Base-by-base conservation (phyloP, 2,888 invertebrate species). In the Chelonus formosanus region DNA sequence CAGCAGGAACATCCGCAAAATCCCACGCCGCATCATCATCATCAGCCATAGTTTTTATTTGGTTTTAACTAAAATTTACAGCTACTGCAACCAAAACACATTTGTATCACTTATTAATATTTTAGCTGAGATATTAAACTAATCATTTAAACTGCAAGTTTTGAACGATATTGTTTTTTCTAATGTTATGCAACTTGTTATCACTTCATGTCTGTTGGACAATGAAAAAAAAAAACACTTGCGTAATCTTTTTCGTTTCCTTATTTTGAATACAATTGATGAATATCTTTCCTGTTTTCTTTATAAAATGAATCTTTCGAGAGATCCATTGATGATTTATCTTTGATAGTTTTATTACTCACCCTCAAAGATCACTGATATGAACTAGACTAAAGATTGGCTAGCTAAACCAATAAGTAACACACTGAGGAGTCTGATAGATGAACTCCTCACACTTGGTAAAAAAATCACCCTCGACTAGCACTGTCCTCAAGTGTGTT, bases 1-100 rank as follows among this genome's bases (percentile, higher is more conserved):
- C 78, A 3, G 76, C 75, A 43, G 80, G 83, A 65, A 81, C 82
- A 20, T 79, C 83, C 67, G 56, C 68, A 45, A 73, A 59, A 47
- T 70, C 72, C 71, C 73, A 74, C 20, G 20, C 20, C 60, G 67
- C 44, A 65, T 68, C 60, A 4, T 71, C 73, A 36, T 73, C 73
- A 48, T 73, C 73, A 45, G 58, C 60, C 72, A 71, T 72, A 20
- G 20, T 20, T 20, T 48, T 3, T 68, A 10, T 31, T 50, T 10
- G 35, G 7, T 50, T 6, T 34, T n/a, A 7, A n/a, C 7, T 10
- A 44, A 20, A n/a, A 32, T 40, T 47, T 36, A 6, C 20, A 20
- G 36, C 20, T 44, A 34, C 3, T 31, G 40, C 53, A n/a, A 40
- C 4, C 31, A 36, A 47, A 20, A 36, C 35, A 5, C 36, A 36